phyloP scores from a whole-genome alignment of 2,797 vertebrate genomes.

The Pitangus sulphuratus region DNA sequence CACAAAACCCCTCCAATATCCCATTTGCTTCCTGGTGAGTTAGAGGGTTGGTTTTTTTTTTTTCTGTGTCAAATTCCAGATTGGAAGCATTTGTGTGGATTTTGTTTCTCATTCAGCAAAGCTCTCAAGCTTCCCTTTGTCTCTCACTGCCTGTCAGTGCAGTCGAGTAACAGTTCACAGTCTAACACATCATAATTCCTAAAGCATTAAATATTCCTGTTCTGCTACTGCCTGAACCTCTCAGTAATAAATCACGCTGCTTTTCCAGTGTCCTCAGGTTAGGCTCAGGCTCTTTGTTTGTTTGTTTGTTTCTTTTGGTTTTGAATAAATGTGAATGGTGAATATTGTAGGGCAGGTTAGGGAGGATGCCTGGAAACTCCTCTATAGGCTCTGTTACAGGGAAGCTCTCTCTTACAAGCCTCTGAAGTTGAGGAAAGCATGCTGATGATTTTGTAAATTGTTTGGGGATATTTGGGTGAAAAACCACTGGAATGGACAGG shows the following conservation, averaged over 20 bases:
- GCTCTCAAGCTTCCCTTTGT: conserved; percentile 8
- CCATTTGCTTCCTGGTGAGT: not conserved
- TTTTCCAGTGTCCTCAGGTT: not conserved
- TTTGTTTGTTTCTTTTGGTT: not conserved
- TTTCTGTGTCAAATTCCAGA: not conserved
- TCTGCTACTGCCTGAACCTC: not conserved
- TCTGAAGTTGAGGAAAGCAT: not conserved
- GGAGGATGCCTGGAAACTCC: not conserved
- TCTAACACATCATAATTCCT: not conserved
- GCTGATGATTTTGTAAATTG: not conserved
- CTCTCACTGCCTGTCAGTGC: not conserved
- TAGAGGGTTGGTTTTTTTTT: not conserved
- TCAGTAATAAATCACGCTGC: not conserved
- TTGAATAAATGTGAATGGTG: rapidly evolving
- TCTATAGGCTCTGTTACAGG: not conserved
- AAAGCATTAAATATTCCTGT: not conserved
- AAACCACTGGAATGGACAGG: not conserved
- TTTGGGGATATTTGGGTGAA: not conserved
- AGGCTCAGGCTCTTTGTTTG: not conserved
- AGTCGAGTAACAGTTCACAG: not conserved
- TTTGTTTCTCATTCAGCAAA: not conserved
- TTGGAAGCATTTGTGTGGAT: not conserved
- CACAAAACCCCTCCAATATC: not conserved
- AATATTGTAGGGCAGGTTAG: not conserved
- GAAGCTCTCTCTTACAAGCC: rapidly evolving